Conservation (phyloP, 2,888 invertebrate species). For the Amiota communis region DNA sequence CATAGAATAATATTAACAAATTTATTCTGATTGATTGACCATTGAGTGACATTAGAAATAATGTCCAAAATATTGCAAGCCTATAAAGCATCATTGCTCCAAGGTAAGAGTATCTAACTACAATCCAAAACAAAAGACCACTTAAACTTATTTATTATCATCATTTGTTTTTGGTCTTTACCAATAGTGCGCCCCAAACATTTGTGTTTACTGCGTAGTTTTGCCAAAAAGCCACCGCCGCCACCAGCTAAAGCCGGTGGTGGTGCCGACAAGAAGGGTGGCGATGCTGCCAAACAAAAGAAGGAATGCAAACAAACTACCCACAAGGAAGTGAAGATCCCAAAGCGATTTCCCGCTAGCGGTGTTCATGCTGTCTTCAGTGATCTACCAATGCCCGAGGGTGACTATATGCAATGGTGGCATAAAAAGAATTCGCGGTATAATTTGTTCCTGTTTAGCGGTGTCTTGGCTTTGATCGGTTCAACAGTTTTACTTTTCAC, state of each 20-base stretch:
- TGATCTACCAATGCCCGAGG: conserved; percentile 51
- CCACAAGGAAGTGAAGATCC: background rate
- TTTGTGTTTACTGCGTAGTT: conserved; percentile 30
- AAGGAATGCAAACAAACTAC: background rate
- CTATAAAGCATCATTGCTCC: conserved; percentile 29
- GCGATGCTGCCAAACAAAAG: background rate
- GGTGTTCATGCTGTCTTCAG: conserved; percentile 50
- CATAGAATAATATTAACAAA: too few relatives aligned
- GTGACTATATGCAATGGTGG: conserved; percentile 47
- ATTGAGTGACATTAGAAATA: conserved; percentile 13
- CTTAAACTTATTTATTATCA: too few relatives aligned
- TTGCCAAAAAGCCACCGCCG: conserved; percentile 33
- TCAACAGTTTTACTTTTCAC: background rate
- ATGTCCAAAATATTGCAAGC: conserved; percentile 49
- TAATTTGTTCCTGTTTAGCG: conserved; percentile 45
- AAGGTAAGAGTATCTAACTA: background rate
- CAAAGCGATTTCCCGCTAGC: conserved; percentile 48
- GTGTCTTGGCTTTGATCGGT: conserved; percentile 43
- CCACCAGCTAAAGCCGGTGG: conserved; percentile 1
- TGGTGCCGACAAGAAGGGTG: background rate
- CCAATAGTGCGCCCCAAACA: conserved; percentile 32
- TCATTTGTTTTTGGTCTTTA: background rate
- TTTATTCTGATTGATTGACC: too few relatives aligned
- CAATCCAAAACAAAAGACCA: too few relatives aligned
- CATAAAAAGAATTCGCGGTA: conserved; percentile 50